phyloP scores from a whole-genome alignment of 1,140 invertebrate species.

The Aporrectodea caliginosa region DNA sequence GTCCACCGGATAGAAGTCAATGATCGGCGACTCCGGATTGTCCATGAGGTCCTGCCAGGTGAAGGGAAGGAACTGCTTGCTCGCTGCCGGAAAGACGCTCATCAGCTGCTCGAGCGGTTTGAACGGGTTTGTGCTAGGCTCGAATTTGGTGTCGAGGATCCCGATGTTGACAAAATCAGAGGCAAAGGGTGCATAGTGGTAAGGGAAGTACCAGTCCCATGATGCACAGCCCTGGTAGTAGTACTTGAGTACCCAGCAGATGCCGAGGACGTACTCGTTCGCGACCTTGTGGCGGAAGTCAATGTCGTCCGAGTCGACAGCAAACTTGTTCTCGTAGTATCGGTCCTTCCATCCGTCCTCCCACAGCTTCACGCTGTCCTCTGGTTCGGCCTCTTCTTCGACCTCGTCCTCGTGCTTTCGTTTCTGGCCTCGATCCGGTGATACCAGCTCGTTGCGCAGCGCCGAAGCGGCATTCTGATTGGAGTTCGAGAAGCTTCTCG shows the following conservation, averaged over 20 bases:
- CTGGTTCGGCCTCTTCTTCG: conserved; percentile 71
- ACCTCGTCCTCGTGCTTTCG: conserved; percentile 59
- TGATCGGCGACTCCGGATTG: conserved; percentile 86
- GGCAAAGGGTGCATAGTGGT: conserved; percentile 99
- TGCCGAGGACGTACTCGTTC: conserved; percentile 86
- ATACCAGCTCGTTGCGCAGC: conserved; percentile 29
- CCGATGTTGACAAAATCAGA: conserved; percentile 94
- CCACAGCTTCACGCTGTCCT: conserved; percentile 93
- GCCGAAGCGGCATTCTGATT: conserved; percentile 30
- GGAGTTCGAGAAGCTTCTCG: conserved; percentile 25
- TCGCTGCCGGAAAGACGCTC: conserved; percentile 98
- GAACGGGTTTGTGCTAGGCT: conserved; percentile 83
- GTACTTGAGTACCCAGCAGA: conserved; percentile 97
- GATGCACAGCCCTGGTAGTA: conserved; percentile 99
- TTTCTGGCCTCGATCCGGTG: conserved; percentile 61
- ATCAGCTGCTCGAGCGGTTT: conserved; percentile 96
- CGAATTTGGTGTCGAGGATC: conserved; percentile 79
- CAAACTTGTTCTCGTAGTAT: conserved; percentile 97
- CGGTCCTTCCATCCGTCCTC: conserved; percentile 96
- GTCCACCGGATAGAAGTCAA: conserved; percentile 98
- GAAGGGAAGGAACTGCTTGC: conserved; percentile 83
- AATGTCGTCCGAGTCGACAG: conserved; percentile 73
- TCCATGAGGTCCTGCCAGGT: conserved; percentile 94
- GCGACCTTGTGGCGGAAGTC: conserved; percentile 87
- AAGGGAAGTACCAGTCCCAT: conserved; percentile 99